These are phyloP conservation scores for Dolichallabes microphthalmus DNA, from an alignment of 2,113 vertebrate genomes.

Conservation along the genomic window DNA sequence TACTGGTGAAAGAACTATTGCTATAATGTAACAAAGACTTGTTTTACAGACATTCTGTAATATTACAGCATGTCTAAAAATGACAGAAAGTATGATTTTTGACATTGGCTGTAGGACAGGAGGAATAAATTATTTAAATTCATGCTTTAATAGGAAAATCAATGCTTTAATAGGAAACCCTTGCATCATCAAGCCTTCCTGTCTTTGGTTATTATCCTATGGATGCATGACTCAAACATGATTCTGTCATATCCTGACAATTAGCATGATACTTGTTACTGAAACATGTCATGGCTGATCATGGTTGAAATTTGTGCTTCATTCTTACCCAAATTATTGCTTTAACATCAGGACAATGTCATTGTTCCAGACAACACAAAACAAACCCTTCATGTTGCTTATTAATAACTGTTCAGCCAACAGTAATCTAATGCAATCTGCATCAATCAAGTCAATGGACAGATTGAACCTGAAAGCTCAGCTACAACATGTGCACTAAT, in stretches of 20 bases:
- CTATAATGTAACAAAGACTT: neutral
- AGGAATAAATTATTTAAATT: neutral
- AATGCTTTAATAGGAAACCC: too few species aligned
- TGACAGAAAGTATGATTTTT: neutral
- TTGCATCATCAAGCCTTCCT: neutral
- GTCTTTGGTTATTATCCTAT: neutral
- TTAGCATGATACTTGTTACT: neutral
- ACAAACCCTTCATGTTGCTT: neutral
- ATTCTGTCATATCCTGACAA: neutral
- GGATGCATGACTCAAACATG: neutral
- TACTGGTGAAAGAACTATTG: neutral
- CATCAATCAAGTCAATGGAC: constrained; percentile 8
- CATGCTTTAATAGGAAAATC: neutral
- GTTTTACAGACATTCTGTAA: neutral
- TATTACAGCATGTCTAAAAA: neutral
- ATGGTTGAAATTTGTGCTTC: neutral
- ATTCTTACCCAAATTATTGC: neutral
- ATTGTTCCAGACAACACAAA: neutral
- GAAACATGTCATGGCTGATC: neutral
- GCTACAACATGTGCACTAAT: neutral
- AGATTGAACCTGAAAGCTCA: constrained; percentile 18
- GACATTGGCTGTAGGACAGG: neutral
- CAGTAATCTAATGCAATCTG: constrained; percentile 4
- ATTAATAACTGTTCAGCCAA: constrained; percentile 16
- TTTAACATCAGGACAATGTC: neutral